phyloP scores from a whole-genome alignment of 2,888 invertebrate genomes.

The Isoperla grammatica region DNA sequence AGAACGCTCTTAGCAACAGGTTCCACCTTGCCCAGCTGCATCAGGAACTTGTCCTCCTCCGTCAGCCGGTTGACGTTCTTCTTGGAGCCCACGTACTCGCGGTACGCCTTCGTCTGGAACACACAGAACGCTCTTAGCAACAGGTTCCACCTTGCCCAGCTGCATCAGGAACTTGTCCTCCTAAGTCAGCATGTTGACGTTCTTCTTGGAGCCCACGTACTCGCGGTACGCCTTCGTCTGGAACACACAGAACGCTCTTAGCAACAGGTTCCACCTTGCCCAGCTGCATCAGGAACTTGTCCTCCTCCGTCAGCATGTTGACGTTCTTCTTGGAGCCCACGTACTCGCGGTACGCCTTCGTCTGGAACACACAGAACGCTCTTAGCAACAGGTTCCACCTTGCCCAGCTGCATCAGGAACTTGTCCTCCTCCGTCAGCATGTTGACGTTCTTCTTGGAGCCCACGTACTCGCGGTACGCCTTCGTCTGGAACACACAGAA shows the following conservation, averaged over 20 bases:
- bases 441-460: slow-evolving; percentile 82
- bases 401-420: slow-evolving; percentile 76
- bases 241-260: too few relatives aligned
- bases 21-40: slow-evolving; percentile 83
- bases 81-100: slow-evolving; percentile 83
- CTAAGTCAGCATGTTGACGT: slow-evolving; percentile 81
- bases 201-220: slow-evolving; percentile 84
- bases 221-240: slow-evolving; percentile 85
- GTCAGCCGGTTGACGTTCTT: slow-evolving; percentile 83
- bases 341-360: slow-evolving; percentile 89
- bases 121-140: too few relatives aligned
- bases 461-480: slow-evolving; percentile 84
- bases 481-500: too few relatives aligned
- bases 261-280: slow-evolving; percentile 91
- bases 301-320: slow-evolving; percentile 88
- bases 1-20: slow-evolving; percentile 90
- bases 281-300: slow-evolving; percentile 81
- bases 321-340: slow-evolving; percentile 83
- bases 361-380: too few relatives aligned
- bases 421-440: slow-evolving; percentile 94
- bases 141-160: slow-evolving; percentile 87
- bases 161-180: slow-evolving; percentile 90
- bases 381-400: slow-evolving; percentile 92
- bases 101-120: slow-evolving; percentile 84
- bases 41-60: slow-evolving; percentile 94